Conservation (phyloP, 1,140 invertebrate genomes). For the Meloidogyne chitwoodi region DNA sequence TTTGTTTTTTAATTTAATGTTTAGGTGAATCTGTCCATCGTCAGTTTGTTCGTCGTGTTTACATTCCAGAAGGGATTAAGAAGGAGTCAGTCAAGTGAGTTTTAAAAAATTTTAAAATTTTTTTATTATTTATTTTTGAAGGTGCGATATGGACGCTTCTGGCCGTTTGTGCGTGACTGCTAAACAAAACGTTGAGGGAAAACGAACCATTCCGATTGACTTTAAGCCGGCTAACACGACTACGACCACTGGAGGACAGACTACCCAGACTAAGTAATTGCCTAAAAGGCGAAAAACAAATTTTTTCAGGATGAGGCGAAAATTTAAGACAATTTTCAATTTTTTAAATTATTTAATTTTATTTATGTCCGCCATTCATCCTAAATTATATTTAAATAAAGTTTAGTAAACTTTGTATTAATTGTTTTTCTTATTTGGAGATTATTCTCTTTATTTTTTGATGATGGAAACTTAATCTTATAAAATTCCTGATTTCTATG, state of each 20-base stretch:
- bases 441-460: too few species aligned
- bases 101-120: not conserved
- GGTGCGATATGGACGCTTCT: not conserved
- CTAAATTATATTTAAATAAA: not conserved
- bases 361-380: not conserved
- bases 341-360: not conserved
- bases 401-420: too few species aligned
- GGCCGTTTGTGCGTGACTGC: not conserved
- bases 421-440: too few species aligned
- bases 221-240: not conserved
- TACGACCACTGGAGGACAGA: not conserved
- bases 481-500: too few species aligned
- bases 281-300: not conserved
- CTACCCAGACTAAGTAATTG: not conserved
- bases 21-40: constrained; percentile 12
- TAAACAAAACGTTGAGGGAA: not conserved
- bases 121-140: not conserved
- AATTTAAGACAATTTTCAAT: not conserved
- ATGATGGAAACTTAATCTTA: too few species aligned
- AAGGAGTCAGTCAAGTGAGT: constrained; percentile 11
- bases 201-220: constrained; percentile 3
- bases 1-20: not conserved
- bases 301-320: not conserved
- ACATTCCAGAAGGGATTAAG: constrained; percentile 10
- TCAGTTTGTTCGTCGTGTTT: constrained; percentile 6